A percentile compares a stretch with the other conserved stretches of the same genome.
Conservation (phyloP, 2,888 invertebrate genomes). For the Cremastobaeus sp. region DNA sequence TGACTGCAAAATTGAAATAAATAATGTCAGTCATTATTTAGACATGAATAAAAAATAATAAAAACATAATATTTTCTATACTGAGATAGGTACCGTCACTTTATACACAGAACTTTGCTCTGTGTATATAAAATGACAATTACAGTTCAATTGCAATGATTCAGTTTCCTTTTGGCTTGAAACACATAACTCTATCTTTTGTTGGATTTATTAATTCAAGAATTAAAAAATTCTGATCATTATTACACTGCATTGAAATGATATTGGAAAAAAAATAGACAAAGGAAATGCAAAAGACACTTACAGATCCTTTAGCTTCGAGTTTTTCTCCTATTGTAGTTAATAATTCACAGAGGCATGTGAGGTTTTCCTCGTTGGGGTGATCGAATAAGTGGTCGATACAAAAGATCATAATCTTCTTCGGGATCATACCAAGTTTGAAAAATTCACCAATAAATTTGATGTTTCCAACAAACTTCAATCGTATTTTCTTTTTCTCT, state of each 20-base stretch:
- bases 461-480: neutral
- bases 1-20: neutral
- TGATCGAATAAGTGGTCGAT: neutral
- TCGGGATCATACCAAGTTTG: neutral
- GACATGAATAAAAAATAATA: neutral
- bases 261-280: too few species aligned
- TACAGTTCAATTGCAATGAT: too few species aligned
- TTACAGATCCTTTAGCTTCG: constrained; percentile 67
- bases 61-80: neutral
- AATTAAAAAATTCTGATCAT: too few species aligned
- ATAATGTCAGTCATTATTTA: neutral
- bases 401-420: neutral
- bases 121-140: too few species aligned
- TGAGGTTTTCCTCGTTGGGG: neutral
- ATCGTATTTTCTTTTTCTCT: neutral
- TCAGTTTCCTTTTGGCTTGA: too few species aligned
- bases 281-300: too few species aligned
- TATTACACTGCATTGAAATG: too few species aligned
- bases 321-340: neutral
- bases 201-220: too few species aligned
- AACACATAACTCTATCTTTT: too few species aligned
- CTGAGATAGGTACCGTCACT: too few species aligned
- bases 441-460: neutral
- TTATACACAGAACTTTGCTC: too few species aligned
- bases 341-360: neutral